Evolutionary conservation across 2,113 vertebrate genomes (phyloP).

Genomic region (Porphyrio hochstetteri): DNA sequence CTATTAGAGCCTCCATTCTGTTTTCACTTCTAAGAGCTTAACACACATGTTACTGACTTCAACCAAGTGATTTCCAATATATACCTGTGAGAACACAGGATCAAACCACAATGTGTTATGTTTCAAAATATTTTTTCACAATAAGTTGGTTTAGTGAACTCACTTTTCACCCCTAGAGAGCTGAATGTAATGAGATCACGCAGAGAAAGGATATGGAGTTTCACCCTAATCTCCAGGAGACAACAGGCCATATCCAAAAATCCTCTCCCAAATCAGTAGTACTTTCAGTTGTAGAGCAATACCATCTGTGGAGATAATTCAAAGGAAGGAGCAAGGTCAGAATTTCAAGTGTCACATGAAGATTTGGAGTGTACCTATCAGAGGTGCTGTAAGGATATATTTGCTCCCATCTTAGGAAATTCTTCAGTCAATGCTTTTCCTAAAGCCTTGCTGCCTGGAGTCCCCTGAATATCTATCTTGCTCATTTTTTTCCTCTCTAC

Average conservation of each 20-base stretch:
- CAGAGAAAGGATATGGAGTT: constrained; percentile 41
- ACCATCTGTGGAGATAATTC: neutral
- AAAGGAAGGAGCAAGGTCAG: neutral
- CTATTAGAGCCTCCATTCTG: constrained; percentile 7
- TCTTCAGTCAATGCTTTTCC: neutral
- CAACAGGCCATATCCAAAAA: constrained; percentile 22
- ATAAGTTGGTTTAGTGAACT: constrained; percentile 52
- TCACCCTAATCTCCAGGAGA: constrained; percentile 37
- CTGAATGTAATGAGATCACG: constrained; percentile 39
- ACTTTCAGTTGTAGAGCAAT: neutral
- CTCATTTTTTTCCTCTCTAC: neutral
- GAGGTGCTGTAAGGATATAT: neutral
- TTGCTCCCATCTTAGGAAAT: neutral
- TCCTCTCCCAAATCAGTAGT: neutral
- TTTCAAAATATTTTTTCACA: constrained; percentile 70
- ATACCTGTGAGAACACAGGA: constrained; percentile 48
- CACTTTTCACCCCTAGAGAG: constrained; percentile 26
- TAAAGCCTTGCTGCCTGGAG: neutral
- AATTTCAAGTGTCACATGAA: neutral
- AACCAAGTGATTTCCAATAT: constrained; percentile 29
- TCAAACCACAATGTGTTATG: constrained; percentile 44
- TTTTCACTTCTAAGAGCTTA: constrained; percentile 52
- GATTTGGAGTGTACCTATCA: neutral
- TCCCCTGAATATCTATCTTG: neutral
- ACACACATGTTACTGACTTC: constrained; percentile 23